Evolutionary conservation across 2,888 invertebrate genomes (phyloP).

Genomic region (Sinodicranocentrus sp.): DNA sequence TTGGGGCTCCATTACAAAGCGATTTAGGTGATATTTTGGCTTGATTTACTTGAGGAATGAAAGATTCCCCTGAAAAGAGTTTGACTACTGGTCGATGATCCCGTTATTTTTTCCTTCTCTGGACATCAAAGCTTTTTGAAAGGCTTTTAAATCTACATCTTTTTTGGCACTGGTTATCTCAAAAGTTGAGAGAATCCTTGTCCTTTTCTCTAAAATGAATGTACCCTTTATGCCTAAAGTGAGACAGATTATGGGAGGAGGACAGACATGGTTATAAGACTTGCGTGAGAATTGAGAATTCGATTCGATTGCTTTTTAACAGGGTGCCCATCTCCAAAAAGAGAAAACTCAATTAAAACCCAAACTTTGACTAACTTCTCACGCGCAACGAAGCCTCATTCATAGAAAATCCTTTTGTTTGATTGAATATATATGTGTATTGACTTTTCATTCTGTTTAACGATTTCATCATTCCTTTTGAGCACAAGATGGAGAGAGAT

Average conservation of each 20-base stretch:
- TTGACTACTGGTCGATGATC: slow-evolving; percentile 53
- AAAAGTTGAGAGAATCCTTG: too few relatives aligned
- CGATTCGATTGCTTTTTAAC: slow-evolving; percentile 72
- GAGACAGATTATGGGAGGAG: too few relatives aligned
- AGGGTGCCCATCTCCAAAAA: slow-evolving; percentile 47
- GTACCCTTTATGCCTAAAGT: too few relatives aligned
- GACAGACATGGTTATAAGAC: too few relatives aligned
- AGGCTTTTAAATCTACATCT: background rate
- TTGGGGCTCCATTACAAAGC: slow-evolving; percentile 44
- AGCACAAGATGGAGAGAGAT: background rate
- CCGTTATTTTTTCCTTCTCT: slow-evolving; percentile 42
- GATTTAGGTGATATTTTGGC: slow-evolving; percentile 66
- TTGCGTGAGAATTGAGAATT: slow-evolving; percentile 71
- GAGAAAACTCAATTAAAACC: slow-evolving; percentile 60
- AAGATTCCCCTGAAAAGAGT: too few relatives aligned
- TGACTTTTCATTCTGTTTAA: background rate
- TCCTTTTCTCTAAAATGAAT: too few relatives aligned
- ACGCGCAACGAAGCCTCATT: slow-evolving; percentile 13
- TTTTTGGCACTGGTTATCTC: slow-evolving; percentile 5
- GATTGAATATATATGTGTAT: background rate
- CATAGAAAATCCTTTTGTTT: background rate
- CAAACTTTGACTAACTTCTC: slow-evolving; percentile 32
- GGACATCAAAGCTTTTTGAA: slow-evolving; percentile 3
- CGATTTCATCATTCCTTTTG: background rate
- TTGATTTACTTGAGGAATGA: slow-evolving; percentile 37